phyloP scores from a whole-genome alignment of 2,888 invertebrate species.

The Amiota communis region DNA sequence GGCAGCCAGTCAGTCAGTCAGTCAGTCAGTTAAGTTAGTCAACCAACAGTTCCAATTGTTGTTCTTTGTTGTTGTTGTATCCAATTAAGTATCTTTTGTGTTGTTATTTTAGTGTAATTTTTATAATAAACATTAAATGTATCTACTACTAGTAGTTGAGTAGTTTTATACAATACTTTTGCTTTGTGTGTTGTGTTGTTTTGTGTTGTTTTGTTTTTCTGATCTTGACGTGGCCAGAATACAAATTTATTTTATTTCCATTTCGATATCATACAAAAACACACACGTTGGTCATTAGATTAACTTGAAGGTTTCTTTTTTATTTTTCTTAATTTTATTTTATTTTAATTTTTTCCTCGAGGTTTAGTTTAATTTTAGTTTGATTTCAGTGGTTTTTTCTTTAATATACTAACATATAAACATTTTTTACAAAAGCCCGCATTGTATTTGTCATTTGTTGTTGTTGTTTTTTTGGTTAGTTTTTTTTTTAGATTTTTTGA shows the following conservation, averaged over 20 bases:
- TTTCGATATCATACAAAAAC: slow-evolving; percentile 28
- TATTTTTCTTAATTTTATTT: slow-evolving; percentile 35
- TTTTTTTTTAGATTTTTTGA: slow-evolving; percentile 33
- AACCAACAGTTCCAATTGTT: no score
- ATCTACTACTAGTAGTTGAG: background rate
- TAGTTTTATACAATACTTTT: no score
- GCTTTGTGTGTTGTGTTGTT: background rate
- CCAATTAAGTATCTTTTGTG: slow-evolving; percentile 31
- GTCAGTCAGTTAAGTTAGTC: no score
- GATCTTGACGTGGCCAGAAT: slow-evolving; percentile 53
- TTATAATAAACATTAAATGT: slow-evolving; percentile 59
- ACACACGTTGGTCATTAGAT: slow-evolving; percentile 32
- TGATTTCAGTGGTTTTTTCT: slow-evolving; percentile 25
- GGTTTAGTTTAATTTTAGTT: slow-evolving; percentile 19
- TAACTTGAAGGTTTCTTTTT: slow-evolving; percentile 51
- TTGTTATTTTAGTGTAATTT: slow-evolving; percentile 45
- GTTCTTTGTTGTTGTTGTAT: slow-evolving; percentile 23
- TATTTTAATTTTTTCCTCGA: slow-evolving; percentile 23
- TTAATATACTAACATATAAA: background rate
- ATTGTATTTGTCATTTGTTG: slow-evolving; percentile 31
- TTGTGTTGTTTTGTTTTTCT: slow-evolving; percentile 39
- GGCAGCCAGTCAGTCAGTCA: no score
- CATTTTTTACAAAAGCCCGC: background rate
- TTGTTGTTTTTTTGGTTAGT: no score
- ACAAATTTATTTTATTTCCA: slow-evolving; percentile 32